Evolutionary conservation across 2,797 vertebrate genomes (phyloP), one percentile per base, ranked within the genome.

Genomic region (Liparis tanakae): DNA sequence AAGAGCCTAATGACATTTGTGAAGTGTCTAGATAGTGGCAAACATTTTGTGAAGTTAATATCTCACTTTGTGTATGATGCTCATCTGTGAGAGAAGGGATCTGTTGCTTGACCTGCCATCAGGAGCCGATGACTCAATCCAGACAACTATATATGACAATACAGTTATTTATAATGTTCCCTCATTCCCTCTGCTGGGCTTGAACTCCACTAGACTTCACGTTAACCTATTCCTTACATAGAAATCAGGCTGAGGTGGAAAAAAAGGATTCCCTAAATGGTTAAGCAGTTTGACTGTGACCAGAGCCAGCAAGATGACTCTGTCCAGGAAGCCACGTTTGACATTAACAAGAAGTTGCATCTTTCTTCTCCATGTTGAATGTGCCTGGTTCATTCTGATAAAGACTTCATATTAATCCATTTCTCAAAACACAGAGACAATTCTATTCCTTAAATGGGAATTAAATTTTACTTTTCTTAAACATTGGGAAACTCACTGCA

Each of bases 181-280:
- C 0, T 67, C 25, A 30, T 30, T 30, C 25, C 25, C 25, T 30
- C 18, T 25, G 4, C 18, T 53, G 57, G 15, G 56, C 36, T 56
- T 70, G 13, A 53, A n/a, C 37, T 48, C 55, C 25, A 53, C 43
- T 37, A 5, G 1, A 70, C 53, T 51, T 55, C 5, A 43, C 59
- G 12, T 48, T 76, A 51, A 73, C 44, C 10, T 14, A 67, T 66
- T 72, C 20, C 59, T 58, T 48, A 55, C 36, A 51, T 8, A 74
- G 58, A 50, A 22, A 68, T 30, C n/a, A 36, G 13, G 17, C 30
- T 59, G 51, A 51, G 48, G 2, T 55, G 61, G 34, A 62, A 15
- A 55, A 59, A 63, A 74, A 30, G 10, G 17, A 67, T 68, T 55
- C 78, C 73, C 58, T 75, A 74, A 61, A 81, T 67, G 79, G 75